Percentiles rank a stretch among this genome's conserved stretches.
These are phyloP conservation scores for Chiloscyllium plagiosum DNA, from an alignment of 2,113 vertebrate genomes.

Conservation along the genomic window DNA sequence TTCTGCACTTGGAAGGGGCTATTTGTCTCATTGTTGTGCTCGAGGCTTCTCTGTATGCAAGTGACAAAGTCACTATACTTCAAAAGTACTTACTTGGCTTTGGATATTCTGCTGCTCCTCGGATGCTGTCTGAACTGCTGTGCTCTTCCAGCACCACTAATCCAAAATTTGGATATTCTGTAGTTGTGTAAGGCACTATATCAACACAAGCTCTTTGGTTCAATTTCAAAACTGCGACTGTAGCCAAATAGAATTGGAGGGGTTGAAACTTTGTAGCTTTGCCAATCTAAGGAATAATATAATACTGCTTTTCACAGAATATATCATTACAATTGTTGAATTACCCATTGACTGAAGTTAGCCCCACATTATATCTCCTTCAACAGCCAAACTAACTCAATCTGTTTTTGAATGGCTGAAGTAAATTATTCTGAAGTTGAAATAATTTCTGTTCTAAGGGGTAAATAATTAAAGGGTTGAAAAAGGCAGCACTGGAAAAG, in stretches of 20 bases:
- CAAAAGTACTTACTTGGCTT: not conserved
- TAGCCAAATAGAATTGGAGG: not conserved
- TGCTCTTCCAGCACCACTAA: too few relatives aligned
- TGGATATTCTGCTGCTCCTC: not conserved
- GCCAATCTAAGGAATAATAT: not conserved
- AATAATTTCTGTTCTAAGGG: too few relatives aligned
- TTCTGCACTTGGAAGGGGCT: too few relatives aligned
- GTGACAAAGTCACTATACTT: not conserved
- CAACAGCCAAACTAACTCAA: too few relatives aligned
- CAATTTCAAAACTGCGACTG: not conserved
- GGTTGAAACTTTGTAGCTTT: not conserved
- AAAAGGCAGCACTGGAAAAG: too few relatives aligned
- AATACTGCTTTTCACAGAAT: not conserved
- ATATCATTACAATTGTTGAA: not conserved
- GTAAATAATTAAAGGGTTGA: too few relatives aligned
- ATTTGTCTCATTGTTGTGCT: not conserved
- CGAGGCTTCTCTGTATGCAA: not conserved
- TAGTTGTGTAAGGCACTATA: not conserved
- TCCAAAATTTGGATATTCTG: not conserved
- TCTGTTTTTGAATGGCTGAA: too few relatives aligned
- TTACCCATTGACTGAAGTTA: too few relatives aligned
- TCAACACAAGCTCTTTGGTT: not conserved
- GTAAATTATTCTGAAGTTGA: too few relatives aligned
- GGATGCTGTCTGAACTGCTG: too few relatives aligned
- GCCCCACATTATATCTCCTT: too few relatives aligned